A percentile compares a stretch with the other conserved stretches of the same genome.
These are phyloP conservation scores for Anguilla megastoma DNA, from an alignment of 2,797 vertebrate species.

Conservation along the genomic window DNA sequence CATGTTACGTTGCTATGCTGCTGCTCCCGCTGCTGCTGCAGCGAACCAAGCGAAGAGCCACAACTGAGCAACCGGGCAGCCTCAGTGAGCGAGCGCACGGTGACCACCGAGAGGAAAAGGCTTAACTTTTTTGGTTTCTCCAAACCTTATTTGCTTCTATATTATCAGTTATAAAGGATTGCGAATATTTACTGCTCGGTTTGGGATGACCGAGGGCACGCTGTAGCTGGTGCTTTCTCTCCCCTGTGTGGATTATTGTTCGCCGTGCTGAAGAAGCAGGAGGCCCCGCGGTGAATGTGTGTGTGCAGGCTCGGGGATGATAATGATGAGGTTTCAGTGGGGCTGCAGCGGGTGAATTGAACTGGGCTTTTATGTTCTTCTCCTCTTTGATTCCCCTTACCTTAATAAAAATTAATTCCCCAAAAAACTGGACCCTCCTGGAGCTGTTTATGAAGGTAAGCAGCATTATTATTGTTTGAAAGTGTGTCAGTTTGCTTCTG, in stretches of 20 bases:
- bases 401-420: background rate
- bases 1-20: constrained; percentile 39
- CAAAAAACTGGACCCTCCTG: constrained; percentile 34
- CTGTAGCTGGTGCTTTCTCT: constrained; percentile 20
- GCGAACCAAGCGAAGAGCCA: constrained; percentile 14
- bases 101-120: background rate
- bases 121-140: background rate
- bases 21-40: constrained; percentile 29
- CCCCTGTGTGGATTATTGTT: constrained; percentile 21
- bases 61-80: constrained; percentile 9
- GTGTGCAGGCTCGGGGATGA: constrained; percentile 17
- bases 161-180: constrained; percentile 5
- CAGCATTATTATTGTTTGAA: background rate
- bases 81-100: constrained; percentile 13
- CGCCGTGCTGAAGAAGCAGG: constrained; percentile 11
- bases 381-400: background rate
- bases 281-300: constrained; percentile 27
- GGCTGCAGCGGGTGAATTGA: constrained; percentile 38
- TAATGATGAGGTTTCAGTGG: constrained; percentile 28
- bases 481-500: background rate
- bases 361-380: constrained; percentile 13
- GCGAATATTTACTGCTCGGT: background rate
- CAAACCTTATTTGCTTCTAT: background rate
- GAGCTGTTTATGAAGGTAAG: constrained; percentile 41
- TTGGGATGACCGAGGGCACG: constrained; percentile 17